Conservation (phyloP, 2,888 invertebrate species). For the Linyphia triangularis region DNA sequence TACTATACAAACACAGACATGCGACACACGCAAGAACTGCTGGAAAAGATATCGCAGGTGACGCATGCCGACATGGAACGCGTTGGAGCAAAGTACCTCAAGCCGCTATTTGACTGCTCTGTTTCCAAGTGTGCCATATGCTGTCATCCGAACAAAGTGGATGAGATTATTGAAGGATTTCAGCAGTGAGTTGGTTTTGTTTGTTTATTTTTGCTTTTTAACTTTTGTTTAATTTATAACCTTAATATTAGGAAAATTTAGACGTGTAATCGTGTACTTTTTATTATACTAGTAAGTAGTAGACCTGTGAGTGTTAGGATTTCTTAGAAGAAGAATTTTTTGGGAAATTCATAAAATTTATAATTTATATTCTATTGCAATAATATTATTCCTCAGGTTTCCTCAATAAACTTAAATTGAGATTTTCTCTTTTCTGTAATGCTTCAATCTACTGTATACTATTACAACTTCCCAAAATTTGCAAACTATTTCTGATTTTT, state of each 20-base stretch:
- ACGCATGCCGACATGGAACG: constrained; percentile 84
- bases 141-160: constrained; percentile 88
- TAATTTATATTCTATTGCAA: no score
- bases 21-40: constrained; percentile 80
- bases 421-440: no score
- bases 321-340: no score
- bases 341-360: no score
- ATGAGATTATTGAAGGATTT: constrained; percentile 85
- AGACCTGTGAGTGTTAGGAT: no score
- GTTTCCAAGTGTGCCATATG: constrained; percentile 86
- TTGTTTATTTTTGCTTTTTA: neutral
- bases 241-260: neutral
- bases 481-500: no score
- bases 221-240: neutral
- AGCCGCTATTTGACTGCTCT: constrained; percentile 84
- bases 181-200: constrained; percentile 82
- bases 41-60: constrained; percentile 85
- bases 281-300: no score
- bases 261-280: neutral
- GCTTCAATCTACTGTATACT: no score
- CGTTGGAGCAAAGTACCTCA: constrained; percentile 87
- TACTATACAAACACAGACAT: constrained; percentile 86
- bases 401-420: no score
- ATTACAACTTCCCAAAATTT: no score
- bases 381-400: no score